Base-by-base conservation (phyloP, 1,140 invertebrate species). In the Trichomalopsis sarcophagae region DNA sequence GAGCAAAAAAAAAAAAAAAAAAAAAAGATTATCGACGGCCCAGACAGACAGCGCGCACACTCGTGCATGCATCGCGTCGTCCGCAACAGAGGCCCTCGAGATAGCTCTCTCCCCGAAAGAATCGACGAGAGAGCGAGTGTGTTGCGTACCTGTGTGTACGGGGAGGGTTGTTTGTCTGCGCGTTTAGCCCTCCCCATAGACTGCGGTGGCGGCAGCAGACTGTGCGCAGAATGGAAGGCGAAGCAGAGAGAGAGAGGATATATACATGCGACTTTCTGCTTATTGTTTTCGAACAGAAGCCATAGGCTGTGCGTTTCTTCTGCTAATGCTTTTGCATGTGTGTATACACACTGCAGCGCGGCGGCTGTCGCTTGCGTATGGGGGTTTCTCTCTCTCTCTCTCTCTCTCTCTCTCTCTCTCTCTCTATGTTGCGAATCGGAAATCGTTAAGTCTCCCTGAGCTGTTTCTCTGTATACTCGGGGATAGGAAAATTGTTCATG, bases 201-300 rank as follows among this genome's bases (percentile, higher is more conserved):
- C 55, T n/a, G 21, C 74, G 44, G 30, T 11, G 74, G 6, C 40
- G 30, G 40, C 74, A 44, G 74, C 74, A 21, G 40, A 47, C 36
- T 7, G 17, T 50, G 23, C 23, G 13, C 23, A 55, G 44, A 77
- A 77, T 50, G 44, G 10, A 44, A 23, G 44, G 21, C 33, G 11
- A 23, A 30, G 5, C 47, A 17, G 27, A 30, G 5, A 30, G 23
- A 17, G 62, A 36, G 23, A 23, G 27, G 44, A 62, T 44, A 66
- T 21, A 23, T 14, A 40, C 10, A 23, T 13, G 21, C 33, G 30
- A 68, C 86, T 89, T 88, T 87, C 87, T 85, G 75, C 84, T 80
- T 73, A 81, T 89, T 89, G 89, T 93, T 91, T 91, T 89, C 89
- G 89, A 90, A 90, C 90, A 90, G 91, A 93, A 91, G 91, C 91